phyloP scores from a whole-genome alignment of 2,113 vertebrate genomes.

The Urocolius indicus region DNA sequence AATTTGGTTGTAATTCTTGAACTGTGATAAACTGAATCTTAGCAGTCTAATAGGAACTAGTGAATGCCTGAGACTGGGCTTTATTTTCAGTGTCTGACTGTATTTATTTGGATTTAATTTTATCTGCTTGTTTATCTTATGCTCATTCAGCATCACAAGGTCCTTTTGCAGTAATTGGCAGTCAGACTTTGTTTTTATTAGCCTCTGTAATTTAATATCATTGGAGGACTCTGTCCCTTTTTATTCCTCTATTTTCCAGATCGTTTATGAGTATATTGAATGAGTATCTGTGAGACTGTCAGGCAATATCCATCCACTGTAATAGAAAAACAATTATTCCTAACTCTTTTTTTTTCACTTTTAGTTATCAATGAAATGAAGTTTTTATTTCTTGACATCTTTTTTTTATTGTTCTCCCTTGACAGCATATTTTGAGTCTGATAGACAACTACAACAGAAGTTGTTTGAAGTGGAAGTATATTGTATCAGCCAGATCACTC shows the following conservation, averaged over 20 bases:
- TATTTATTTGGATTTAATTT: background rate
- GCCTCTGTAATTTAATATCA: background rate
- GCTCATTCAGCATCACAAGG: background rate
- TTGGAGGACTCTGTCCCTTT: background rate
- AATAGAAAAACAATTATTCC: background rate
- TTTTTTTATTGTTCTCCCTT: background rate
- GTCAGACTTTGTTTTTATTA: background rate
- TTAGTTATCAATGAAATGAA: background rate
- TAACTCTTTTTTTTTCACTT: background rate
- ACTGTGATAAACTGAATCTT: background rate
- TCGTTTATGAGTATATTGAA: background rate
- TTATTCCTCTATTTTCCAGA: background rate
- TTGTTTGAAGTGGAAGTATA: background rate
- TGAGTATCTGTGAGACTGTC: background rate
- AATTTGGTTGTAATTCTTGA: background rate
- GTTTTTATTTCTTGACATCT: background rate
- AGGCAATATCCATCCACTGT: background rate
- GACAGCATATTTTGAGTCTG: background rate
- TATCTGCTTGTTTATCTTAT: background rate
- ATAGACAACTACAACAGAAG: background rate
- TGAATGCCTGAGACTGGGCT: background rate
- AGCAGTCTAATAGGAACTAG: background rate
- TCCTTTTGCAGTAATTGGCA: background rate
- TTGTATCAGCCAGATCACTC: background rate
- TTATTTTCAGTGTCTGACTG: background rate